Evolutionary conservation across 2,113 vertebrate species (phyloP), one percentile per base, ranked within the genome.

Genomic region (Catharus bicknelli): DNA sequence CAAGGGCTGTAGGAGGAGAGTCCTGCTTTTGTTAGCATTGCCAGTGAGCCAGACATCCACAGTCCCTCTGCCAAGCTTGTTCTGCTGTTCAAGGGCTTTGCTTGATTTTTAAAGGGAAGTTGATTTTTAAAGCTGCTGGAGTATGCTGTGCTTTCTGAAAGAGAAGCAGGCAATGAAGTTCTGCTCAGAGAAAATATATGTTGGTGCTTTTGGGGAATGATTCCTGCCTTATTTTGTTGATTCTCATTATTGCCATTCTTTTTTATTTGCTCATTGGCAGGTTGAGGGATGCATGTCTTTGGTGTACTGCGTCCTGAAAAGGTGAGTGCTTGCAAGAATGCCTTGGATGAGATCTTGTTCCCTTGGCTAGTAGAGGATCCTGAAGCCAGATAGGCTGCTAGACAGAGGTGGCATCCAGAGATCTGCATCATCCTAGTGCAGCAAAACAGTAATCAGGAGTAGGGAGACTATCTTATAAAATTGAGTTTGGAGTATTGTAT

Each of bases 261-360:
- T 83, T 15, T 9, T 19, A 1, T 66, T 77, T 90, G 20, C 29
- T 57, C 47, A 29, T 34, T 42, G 70, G 36, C 50, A 85, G 54
- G 54, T 85, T 93, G 69, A 61, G 25, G 59, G 26, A 19, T 14
- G 10, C 9, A 2, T 23, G 32, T 86, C 10, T 69, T 84, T 92
- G 79, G 55, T 29, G 16, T 83, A 20, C 9, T 38, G 67, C 30
- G 67, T n/a, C 47, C 72, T 83, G 83, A 66, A 86, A 88, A 80
- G 32, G 26, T 73, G 66, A 68, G 36, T 48, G 11, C 18, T 40
- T 82, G 30, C 43, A 84, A 59, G 36, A 53, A 57, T 72, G 57
- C 17, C 10, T 78, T 2, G 0, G 18, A 29, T 62, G 36, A 47
- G 32, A 34, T 54, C 34, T 78, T 0, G 0, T 42, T 59, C 4